These are phyloP conservation scores for Diacarnus erythraeanus DNA, from an alignment of 37 sponge, comb jelly and placozoan genomes.

Conservation along the genomic window DNA sequence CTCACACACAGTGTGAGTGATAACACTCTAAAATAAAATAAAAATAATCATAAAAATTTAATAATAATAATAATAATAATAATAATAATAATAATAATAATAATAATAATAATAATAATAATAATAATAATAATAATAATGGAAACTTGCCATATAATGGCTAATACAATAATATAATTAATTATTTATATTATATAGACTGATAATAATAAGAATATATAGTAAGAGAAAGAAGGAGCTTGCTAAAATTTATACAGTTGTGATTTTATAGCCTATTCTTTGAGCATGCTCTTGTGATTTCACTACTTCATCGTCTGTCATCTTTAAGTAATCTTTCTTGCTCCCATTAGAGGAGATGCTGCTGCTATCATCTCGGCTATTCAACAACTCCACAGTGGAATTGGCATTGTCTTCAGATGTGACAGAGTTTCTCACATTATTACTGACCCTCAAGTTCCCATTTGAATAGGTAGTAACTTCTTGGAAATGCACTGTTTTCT, in stretches of 20 bases:
- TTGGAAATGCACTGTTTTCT: neutral
- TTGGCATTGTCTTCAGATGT: neutral
- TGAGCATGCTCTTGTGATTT: constrained; percentile 41
- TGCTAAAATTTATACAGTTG: constrained; percentile 28
- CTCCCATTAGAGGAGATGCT: neutral
- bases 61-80: too few relatives aligned
- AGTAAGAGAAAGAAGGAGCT: neutral
- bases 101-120: too few relatives aligned
- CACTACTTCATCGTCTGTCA: constrained; percentile 38
- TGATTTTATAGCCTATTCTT: constrained; percentile 69
- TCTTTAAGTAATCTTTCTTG: neutral
- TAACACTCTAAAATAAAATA: too few relatives aligned
- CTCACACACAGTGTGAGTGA: too few relatives aligned
- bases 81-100: too few relatives aligned
- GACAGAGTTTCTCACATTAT: neutral
- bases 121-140: too few relatives aligned
- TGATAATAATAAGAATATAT: too few relatives aligned
- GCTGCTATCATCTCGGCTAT: neutral
- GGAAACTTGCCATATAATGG: too few relatives aligned
- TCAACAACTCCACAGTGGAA: neutral
- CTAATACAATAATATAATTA: too few relatives aligned
- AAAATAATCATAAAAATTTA: too few relatives aligned
- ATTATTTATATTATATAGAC: too few relatives aligned
- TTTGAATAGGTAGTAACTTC: neutral
- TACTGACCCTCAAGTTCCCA: neutral